phyloP scores from a whole-genome alignment of 2,113 vertebrate genomes.

The Meriones unguiculatus region DNA sequence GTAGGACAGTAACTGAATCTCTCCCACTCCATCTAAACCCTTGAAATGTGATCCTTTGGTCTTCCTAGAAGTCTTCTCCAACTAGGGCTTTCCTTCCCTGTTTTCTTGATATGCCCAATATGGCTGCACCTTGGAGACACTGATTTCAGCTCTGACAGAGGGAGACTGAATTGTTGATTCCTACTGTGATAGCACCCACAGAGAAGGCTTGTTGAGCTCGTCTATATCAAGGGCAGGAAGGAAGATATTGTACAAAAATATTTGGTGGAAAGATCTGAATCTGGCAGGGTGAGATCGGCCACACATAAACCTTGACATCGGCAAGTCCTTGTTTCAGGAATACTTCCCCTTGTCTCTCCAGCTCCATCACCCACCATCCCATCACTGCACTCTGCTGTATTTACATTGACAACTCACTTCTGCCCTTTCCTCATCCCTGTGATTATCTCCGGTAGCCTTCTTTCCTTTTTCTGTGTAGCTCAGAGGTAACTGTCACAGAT shows the following conservation, averaged over 20 bases:
- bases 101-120: not conserved
- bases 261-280: not conserved
- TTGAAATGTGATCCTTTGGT: not conserved
- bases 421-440: not conserved
- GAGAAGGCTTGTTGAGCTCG: not conserved
- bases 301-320: not conserved
- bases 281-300: not conserved
- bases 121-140: not conserved
- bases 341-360: not conserved
- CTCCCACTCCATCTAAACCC: not conserved
- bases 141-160: not conserved
- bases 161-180: not conserved
- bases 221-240: not conserved
- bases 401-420: not conserved
- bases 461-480: not conserved
- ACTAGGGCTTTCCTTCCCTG: too few relatives aligned
- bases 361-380: not conserved
- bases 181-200: fast-evolving
- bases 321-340: not conserved
- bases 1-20: not conserved
- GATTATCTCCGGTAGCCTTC: not conserved
- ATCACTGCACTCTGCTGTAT: not conserved
- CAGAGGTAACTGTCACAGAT: too few relatives aligned
- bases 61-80: not conserved
- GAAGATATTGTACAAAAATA: not conserved